Conservation (phyloP, 64 coral and sea anemone species). For the Pachyseris speciosa region DNA sequence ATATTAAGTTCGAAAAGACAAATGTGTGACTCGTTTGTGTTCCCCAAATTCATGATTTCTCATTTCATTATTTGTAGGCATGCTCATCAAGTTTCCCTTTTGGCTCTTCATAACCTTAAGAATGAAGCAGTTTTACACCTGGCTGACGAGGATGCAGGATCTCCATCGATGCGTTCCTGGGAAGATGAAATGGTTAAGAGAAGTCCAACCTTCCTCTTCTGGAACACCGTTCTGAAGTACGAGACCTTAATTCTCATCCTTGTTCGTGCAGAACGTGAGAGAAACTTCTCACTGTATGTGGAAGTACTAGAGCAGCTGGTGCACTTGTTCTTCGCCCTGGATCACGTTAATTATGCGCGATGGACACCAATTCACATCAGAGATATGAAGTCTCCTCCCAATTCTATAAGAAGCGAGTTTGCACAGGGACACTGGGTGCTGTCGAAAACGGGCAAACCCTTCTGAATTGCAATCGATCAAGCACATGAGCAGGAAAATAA, state of each 20-base stretch:
- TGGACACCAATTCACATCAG: slow-evolving; percentile 57
- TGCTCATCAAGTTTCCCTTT: slow-evolving; percentile 51
- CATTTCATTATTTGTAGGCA: slow-evolving; percentile 31
- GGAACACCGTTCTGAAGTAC: slow-evolving; percentile 40
- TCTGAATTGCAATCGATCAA: slow-evolving; percentile 68
- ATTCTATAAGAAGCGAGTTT: slow-evolving; percentile 40
- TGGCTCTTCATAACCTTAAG: slow-evolving; percentile 38
- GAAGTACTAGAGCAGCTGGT: slow-evolving; percentile 4
- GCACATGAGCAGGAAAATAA: slow-evolving; percentile 77
- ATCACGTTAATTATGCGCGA: slow-evolving; percentile 62
- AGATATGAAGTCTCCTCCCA: slow-evolving; percentile 61
- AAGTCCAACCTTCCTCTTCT: slow-evolving; percentile 65
- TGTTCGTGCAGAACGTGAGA: slow-evolving; percentile 25
- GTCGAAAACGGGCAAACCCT: slow-evolving; percentile 39
- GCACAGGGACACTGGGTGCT: slow-evolving; percentile 58
- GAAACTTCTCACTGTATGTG: slow-evolving; percentile 8
- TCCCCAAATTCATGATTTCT: not conserved
- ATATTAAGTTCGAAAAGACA: not conserved
- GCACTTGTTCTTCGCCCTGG: slow-evolving; percentile 47
- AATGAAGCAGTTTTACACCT: slow-evolving; percentile 7
- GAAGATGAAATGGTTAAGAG: not conserved
- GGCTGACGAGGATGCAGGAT: not conserved
- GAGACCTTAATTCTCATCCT: slow-evolving; percentile 20
- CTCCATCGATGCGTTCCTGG: slow-evolving; percentile 10
- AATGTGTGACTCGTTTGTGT: not conserved